Conservation (phyloP, 2,113 vertebrate species). For the Pangasianodon hypophthalmus region DNA sequence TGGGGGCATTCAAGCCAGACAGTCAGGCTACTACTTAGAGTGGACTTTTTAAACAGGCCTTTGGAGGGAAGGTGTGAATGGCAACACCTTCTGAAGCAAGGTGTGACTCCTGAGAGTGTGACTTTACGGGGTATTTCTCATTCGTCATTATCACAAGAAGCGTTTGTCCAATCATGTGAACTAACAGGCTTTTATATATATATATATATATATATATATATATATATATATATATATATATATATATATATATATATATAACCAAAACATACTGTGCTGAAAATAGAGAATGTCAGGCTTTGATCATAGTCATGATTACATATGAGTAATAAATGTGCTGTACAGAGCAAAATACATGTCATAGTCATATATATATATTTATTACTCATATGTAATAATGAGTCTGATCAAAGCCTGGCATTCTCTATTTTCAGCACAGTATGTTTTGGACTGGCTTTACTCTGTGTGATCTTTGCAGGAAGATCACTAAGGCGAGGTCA, state of each 20-base stretch:
- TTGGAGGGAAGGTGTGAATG: slow-evolving; percentile 39
- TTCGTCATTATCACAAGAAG: not conserved
- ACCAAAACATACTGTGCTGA: too few relatives aligned
- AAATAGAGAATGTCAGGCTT: too few relatives aligned
- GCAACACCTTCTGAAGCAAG: slow-evolving; percentile 9
- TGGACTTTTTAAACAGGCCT: slow-evolving; percentile 15
- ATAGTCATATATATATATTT: too few relatives aligned
- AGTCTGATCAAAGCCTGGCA: not conserved
- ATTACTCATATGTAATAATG: too few relatives aligned
- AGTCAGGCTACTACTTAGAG: slow-evolving; percentile 26
- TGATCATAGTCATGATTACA: too few relatives aligned
- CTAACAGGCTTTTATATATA: not conserved
- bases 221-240: too few relatives aligned
- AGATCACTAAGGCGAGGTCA: not conserved
- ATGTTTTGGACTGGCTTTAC: not conserved
- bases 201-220: too few relatives aligned
- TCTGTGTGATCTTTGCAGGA: not conserved
- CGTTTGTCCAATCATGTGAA: not conserved
- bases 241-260: not conserved
- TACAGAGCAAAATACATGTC: too few relatives aligned
- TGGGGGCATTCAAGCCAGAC: slow-evolving; percentile 33
- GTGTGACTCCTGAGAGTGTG: slow-evolving; percentile 2
- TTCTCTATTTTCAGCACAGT: not conserved
- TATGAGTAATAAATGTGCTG: too few relatives aligned
- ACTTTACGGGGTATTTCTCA: not conserved